These are phyloP conservation scores for Hippocampus kuda DNA, from an alignment of 2,797 vertebrate species.

Conservation along the genomic window DNA sequence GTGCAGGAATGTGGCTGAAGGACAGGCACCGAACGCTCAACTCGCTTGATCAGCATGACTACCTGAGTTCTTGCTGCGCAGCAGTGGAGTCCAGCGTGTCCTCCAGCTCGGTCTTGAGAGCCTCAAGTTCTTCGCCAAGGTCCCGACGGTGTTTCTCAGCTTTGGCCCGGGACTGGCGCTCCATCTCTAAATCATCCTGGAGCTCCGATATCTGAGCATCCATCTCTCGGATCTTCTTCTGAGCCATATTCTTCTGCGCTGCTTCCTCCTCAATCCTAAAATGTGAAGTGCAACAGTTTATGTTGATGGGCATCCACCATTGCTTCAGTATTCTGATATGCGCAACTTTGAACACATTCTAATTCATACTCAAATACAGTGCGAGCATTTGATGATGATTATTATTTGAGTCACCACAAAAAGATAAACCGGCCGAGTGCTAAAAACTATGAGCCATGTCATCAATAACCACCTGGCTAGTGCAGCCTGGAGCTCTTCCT, in stretches of 20 bases:
- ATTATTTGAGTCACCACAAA: neutral
- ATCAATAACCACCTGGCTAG: constrained; percentile 75
- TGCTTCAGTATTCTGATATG: neutral
- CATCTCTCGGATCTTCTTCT: constrained; percentile 93
- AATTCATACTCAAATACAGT: neutral
- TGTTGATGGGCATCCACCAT: neutral
- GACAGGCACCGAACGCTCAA: no score
- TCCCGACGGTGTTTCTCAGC: constrained; percentile 94
- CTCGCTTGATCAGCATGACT: neutral
- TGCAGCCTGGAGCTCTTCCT: constrained; percentile 91
- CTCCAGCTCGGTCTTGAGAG: constrained; percentile 92
- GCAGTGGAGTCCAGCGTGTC: constrained; percentile 94
- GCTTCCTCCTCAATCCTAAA: constrained; percentile 92
- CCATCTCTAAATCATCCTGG: constrained; percentile 94
- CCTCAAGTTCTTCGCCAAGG: constrained; percentile 94
- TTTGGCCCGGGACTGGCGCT: constrained; percentile 78
- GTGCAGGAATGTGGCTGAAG: no score
- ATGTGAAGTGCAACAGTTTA: neutral
- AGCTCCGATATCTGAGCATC: constrained; percentile 93
- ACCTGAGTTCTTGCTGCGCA: constrained; percentile 91
- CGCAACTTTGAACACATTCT: no score
- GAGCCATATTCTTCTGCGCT: constrained; percentile 86
- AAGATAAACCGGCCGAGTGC: neutral
- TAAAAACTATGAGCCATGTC: no score
- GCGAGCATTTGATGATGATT: neutral